phyloP scores from a whole-genome alignment of 2,797 vertebrate genomes.

The Squalus acanthias region DNA sequence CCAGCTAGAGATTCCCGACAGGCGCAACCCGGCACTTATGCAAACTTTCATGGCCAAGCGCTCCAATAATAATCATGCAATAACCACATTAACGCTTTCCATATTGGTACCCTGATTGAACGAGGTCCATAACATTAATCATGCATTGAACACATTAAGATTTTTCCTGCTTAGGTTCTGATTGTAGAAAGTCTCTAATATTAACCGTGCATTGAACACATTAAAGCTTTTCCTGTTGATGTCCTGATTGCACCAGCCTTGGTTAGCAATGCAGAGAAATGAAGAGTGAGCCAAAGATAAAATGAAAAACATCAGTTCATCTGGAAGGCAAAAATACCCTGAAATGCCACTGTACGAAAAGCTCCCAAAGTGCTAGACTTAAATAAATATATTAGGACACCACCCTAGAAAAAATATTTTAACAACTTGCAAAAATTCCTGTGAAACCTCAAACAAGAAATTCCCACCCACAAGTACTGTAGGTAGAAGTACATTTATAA shows the following conservation, averaged over 20 bases:
- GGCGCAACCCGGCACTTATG: not conserved
- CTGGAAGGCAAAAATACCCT: not conserved
- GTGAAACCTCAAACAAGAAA: constrained; percentile 30
- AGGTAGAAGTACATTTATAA: not conserved
- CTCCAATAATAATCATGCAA: not conserved
- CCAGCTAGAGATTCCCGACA: not conserved
- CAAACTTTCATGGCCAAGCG: too few species aligned
- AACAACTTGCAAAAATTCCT: constrained; percentile 28
- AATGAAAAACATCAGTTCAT: constrained; percentile 24
- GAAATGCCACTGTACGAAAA: not conserved
- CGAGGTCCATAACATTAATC: not conserved
- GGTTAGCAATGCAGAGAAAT: not conserved
- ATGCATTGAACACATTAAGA: not conserved
- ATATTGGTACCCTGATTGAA: not conserved
- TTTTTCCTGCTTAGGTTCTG: not conserved
- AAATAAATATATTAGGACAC: constrained; percentile 23
- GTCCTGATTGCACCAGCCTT: constrained; percentile 5
- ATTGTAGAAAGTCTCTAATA: not conserved
- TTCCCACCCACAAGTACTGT: constrained; percentile 22
- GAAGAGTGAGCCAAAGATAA: constrained; percentile 8
- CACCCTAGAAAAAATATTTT: constrained; percentile 27
- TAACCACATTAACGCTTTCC: not conserved
- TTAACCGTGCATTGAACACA: not conserved
- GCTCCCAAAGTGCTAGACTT: not conserved
- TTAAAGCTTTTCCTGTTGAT: constrained; percentile 21